Evolutionary conservation across 1,140 invertebrate genomes (phyloP).

Genomic region (Drosophila fuyamai): DNA sequence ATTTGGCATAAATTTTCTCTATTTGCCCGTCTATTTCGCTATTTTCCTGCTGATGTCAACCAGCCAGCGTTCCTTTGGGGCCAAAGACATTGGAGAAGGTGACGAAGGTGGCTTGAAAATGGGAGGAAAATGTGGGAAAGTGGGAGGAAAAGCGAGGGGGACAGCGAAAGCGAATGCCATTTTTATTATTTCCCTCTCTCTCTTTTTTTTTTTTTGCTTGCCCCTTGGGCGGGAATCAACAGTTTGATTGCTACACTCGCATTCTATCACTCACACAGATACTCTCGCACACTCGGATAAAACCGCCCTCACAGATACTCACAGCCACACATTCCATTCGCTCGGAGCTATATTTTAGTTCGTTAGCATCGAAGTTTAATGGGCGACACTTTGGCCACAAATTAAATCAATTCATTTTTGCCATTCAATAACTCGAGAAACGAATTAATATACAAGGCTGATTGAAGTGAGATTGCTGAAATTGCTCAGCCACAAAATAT

Average conservation of each 20-base stretch:
- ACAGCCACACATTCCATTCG: not conserved
- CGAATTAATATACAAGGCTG: constrained; percentile 28
- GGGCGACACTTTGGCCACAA: constrained; percentile 45
- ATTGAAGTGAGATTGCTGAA: constrained; percentile 19
- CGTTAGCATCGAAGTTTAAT: constrained; percentile 52
- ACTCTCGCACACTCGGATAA: not conserved
- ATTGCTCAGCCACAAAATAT: constrained; percentile 31
- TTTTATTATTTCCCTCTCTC: constrained; percentile 48
- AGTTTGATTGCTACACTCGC: constrained; percentile 60
- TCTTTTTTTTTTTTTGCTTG: constrained; percentile 10
- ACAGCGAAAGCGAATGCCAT: constrained; percentile 32
- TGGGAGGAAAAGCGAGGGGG: not conserved
- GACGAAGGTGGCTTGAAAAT: not conserved
- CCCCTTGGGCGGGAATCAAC: constrained; percentile 58
- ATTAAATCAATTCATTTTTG: constrained; percentile 51
- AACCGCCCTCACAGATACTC: not conserved
- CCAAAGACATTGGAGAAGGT: constrained; percentile 26
- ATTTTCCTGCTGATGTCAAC: constrained; percentile 17
- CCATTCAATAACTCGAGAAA: constrained; percentile 17
- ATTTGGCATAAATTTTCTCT: constrained; percentile 48
- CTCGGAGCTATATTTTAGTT: constrained; percentile 37
- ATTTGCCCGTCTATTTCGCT: constrained; percentile 15
- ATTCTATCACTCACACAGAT: constrained; percentile 33
- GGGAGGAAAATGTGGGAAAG: not conserved
- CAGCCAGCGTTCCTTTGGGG: constrained; percentile 27